phyloP scores from a whole-genome alignment of 2,888 invertebrate genomes.

The Conchocele bisecta region DNA sequence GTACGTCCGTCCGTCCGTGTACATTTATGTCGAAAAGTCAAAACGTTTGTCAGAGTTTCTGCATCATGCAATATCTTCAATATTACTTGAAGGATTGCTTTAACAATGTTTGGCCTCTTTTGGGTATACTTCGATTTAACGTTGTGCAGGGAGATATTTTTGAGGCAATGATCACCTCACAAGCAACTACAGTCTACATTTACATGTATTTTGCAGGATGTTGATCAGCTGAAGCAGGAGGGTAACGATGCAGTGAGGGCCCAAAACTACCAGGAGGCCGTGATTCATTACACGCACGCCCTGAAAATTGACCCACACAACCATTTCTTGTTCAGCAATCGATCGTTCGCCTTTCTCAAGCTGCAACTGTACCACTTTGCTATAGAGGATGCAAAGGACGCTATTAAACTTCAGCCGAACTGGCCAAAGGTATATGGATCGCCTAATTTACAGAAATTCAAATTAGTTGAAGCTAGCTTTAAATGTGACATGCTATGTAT shows the following conservation, averaged over 20 bases:
- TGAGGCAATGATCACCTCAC: too few species aligned
- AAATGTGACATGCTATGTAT: background rate
- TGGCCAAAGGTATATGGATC: constrained; percentile 89
- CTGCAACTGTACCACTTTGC: constrained; percentile 90
- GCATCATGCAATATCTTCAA: too few species aligned
- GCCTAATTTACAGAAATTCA: background rate
- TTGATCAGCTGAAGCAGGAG: constrained; percentile 87
- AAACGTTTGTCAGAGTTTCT: too few species aligned
- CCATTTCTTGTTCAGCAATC: constrained; percentile 89
- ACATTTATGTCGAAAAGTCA: too few species aligned
- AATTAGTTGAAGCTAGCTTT: background rate
- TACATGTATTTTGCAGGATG: constrained; percentile 74
- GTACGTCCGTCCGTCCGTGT: too few species aligned
- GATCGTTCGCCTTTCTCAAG: constrained; percentile 91
- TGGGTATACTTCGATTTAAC: too few species aligned
- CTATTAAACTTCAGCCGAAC: constrained; percentile 88
- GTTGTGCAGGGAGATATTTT: too few species aligned
- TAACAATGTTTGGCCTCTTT: too few species aligned
- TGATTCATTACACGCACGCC: constrained; percentile 91
- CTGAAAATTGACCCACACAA: constrained; percentile 89
- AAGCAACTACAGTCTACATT: too few species aligned
- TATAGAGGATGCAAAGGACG: constrained; percentile 90
- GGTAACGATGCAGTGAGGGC: constrained; percentile 91
- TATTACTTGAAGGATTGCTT: too few species aligned
- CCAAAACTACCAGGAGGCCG: constrained; percentile 89